Base-by-base conservation (phyloP, 2,113 vertebrate genomes). In the Ailuropoda melanoleuca region DNA sequence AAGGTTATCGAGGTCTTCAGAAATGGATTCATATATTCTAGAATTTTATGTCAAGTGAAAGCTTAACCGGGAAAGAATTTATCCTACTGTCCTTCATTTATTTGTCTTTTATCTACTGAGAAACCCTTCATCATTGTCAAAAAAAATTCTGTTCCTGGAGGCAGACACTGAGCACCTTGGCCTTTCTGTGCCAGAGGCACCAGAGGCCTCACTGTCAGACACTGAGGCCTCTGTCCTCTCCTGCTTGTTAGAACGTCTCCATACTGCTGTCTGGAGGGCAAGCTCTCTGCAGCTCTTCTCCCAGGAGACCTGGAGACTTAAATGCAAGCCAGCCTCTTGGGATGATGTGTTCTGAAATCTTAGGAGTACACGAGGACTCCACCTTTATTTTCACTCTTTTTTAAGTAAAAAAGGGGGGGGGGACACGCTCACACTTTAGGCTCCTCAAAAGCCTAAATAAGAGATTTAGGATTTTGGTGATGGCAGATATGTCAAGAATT, bases 101-200 rank as follows among this genome's bases (percentile, higher is more conserved):
- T 85, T 95, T 86, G 18, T 46, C 39, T 92, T 90, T 72, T 53
- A n/a, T 94, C 74, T 90, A 60, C 90, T 39, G 37, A 78, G 84
- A 82, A 83, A 46, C 4, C 2, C 39, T 37, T 75, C 7, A 37
- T 43, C 70, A 34, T 50, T 80, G 24, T 75, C 50, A 26, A 39
- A 97, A 58, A 39, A 95, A 53, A 18, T 43, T 60, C 8, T 24
- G 43, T 18, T 53, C 50, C 81, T 90, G 55, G 2, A 60, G 11
- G 17, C 53, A 46, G 24, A 56, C 8, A 26, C 26, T 4, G 19
- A 58, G 53, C 13, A 18, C 50, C 3, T 6, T 19, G 23, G 18
- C 15, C 26, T 56, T 91, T 58, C 48, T 58, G 23, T 21, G 18
- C n/a, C 66, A 4, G n/a, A 37, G 1, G 29, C 29, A 50, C 39